These are phyloP conservation scores for Anoplopoma fimbria DNA, from an alignment of 2,113 vertebrate genomes.

Conservation along the genomic window DNA sequence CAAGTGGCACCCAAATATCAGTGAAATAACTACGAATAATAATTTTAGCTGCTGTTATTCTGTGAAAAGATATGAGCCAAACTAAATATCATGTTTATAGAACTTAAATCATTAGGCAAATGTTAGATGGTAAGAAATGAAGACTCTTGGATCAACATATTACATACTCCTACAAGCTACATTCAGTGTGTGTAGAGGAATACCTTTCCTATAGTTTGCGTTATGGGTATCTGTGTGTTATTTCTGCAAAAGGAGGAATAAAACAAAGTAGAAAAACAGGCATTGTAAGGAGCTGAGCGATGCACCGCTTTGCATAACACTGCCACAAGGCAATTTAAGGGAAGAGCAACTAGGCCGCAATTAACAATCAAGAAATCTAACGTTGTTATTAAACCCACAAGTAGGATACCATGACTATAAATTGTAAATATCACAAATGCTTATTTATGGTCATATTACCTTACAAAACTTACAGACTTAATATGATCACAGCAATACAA, in stretches of 20 bases:
- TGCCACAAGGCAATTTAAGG: not conserved
- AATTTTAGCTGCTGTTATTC: too few species aligned
- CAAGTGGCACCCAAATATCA: not conserved
- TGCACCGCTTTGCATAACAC: not conserved
- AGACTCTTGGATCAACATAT: too few species aligned
- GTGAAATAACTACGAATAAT: not conserved
- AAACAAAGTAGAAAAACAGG: not conserved
- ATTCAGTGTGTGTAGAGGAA: not conserved
- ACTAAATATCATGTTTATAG: not conserved
- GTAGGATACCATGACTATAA: not conserved
- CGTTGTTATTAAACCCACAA: not conserved
- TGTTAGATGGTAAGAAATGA: too few species aligned
- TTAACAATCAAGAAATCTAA: not conserved
- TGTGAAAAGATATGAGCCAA: not conserved
- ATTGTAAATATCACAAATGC: not conserved
- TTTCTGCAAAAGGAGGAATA: not conserved
- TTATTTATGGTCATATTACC: not conserved
- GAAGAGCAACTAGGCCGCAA: not conserved
- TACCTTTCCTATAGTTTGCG: not conserved
- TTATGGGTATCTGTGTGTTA: not conserved
- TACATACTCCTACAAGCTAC: too few species aligned
- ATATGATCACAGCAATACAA: not conserved
- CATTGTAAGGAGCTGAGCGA: not conserved
- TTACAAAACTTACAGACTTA: not conserved
- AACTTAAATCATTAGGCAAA: too few species aligned